Conservation (phyloP, 2,113 vertebrate species). For the Saccopteryx leptura region DNA sequence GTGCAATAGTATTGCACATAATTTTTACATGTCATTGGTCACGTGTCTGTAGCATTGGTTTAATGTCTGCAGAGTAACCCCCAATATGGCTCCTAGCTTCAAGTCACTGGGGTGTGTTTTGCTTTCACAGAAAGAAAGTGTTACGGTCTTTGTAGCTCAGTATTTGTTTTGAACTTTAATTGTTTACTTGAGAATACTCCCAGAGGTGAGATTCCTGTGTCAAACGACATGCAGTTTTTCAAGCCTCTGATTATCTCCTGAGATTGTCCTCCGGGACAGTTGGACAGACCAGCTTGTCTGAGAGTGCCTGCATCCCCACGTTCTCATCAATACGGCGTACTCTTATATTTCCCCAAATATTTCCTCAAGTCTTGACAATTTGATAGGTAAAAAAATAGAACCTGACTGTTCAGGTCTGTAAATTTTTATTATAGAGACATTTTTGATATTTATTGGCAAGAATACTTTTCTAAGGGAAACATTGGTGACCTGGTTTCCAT, state of each 20-base stretch:
- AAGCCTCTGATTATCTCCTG: background rate
- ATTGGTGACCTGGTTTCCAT: background rate
- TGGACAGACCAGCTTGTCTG: background rate
- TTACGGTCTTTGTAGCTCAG: background rate
- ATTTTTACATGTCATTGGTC: background rate
- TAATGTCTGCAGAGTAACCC: background rate
- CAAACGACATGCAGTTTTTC: background rate
- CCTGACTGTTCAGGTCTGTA: background rate
- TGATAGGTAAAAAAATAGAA: background rate
- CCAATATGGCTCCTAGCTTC: background rate
- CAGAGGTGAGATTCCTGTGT: background rate
- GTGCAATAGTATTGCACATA: background rate
- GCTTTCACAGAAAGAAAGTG: background rate
- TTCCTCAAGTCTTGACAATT: background rate
- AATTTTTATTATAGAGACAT: background rate
- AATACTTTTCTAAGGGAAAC: constrained; percentile 23
- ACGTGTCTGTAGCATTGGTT: background rate
- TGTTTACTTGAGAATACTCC: background rate
- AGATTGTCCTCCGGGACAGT: background rate
- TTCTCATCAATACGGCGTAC: background rate
- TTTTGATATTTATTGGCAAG: constrained; percentile 30
- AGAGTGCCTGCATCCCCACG: background rate
- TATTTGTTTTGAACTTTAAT: background rate
- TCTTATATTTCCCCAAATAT: constrained; percentile 31
- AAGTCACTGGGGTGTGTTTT: background rate